These are phyloP conservation scores for Scolopax bukidnonensis DNA, from an alignment of 2,797 vertebrate species.

Conservation along the genomic window DNA sequence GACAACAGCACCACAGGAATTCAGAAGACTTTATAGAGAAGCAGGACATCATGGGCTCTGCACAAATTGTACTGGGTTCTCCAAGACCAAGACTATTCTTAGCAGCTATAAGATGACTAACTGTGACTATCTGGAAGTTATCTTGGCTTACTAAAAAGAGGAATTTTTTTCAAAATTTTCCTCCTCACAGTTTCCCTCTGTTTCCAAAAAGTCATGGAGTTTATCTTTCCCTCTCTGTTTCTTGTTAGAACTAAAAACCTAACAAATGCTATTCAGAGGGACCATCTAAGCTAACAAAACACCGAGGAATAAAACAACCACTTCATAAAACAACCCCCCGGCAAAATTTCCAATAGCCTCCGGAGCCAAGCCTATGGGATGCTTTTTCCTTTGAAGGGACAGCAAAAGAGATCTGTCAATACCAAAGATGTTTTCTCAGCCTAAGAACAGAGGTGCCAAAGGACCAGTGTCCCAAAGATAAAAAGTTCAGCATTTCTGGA, in stretches of 20 bases:
- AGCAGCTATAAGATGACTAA: background rate
- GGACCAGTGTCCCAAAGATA: background rate
- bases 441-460: background rate
- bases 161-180: background rate
- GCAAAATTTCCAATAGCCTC: background rate
- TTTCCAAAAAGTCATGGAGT: background rate
- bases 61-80: background rate
- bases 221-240: background rate
- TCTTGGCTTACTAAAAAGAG: background rate
- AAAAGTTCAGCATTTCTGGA: background rate
- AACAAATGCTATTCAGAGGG: background rate
- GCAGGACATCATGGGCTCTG: accelerated
- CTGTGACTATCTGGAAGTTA: background rate
- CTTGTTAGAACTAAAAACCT: background rate
- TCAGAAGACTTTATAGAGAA: background rate
- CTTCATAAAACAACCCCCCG: background rate
- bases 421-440: background rate
- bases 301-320: background rate
- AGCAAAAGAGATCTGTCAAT: background rate
- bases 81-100: background rate
- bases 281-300: background rate
- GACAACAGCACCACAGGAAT: background rate
- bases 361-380: background rate
- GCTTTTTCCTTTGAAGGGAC: background rate
- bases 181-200: background rate